phyloP scores from a whole-genome alignment of 2,113 vertebrate species.

The human region DNA sequence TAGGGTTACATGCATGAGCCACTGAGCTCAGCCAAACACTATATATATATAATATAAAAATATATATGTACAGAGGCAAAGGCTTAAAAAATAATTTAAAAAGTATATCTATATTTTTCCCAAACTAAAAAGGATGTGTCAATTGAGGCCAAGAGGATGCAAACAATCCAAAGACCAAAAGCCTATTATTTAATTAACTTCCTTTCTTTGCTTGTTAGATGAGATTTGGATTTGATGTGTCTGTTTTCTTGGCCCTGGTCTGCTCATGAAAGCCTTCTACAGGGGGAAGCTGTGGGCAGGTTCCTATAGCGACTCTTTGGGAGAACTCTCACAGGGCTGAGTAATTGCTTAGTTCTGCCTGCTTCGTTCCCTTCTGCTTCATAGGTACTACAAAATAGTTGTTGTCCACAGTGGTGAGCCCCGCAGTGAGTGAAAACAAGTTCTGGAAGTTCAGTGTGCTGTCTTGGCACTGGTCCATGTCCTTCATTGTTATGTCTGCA shows the following conservation, averaged over 20 bases:
- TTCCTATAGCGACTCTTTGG: not conserved
- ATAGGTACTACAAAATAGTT: slow-evolving; percentile 82
- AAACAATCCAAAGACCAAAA: slow-evolving; percentile 53
- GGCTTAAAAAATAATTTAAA: no score
- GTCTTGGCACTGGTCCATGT: slow-evolving; percentile 80
- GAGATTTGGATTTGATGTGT: not conserved
- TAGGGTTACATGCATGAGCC: no score
- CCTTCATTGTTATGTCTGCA: slow-evolving; percentile 82
- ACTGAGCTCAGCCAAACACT: not conserved
- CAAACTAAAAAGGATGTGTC: slow-evolving; percentile 56
- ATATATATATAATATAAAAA: not conserved
- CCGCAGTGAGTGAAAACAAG: slow-evolving; percentile 80
- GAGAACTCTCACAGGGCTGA: not conserved
- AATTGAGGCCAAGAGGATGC: slow-evolving; percentile 48
- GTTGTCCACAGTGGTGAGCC: slow-evolving; percentile 83
- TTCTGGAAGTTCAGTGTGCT: slow-evolving; percentile 81
- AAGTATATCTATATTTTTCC: no score
- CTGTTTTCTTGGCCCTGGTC: not conserved
- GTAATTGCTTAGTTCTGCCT: not conserved
- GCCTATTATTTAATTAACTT: slow-evolving; percentile 12
- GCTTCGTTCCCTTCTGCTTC: slow-evolving; percentile 76
- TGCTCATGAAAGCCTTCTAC: not conserved
- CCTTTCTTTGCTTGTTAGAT: not conserved
- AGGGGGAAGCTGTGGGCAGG: not conserved
- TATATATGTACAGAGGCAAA: no score